A percentile compares a stretch with the other conserved stretches of the same genome.
These are phyloP conservation scores for Hippocampus zosterae DNA, from an alignment of 2,113 vertebrate genomes.

Conservation along the genomic window DNA sequence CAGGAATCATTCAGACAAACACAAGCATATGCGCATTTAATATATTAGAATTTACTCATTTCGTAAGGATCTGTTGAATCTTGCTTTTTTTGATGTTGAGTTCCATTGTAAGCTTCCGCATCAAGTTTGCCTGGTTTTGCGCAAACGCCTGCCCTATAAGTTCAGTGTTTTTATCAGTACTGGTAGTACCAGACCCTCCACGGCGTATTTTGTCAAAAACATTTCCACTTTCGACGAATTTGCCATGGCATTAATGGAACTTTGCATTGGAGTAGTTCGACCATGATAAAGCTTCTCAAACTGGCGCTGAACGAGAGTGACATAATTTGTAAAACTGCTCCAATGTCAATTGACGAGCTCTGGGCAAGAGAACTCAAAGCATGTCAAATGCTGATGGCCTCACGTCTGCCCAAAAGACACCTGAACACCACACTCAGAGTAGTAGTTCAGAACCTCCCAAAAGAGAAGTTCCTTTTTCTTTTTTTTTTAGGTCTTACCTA, in stretches of 20 bases:
- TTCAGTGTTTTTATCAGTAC: neutral
- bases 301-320: neutral
- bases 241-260: neutral
- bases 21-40: no score
- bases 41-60: no score
- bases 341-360: neutral
- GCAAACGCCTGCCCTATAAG: neutral
- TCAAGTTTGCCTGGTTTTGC: neutral
- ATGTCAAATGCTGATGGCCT: no score
- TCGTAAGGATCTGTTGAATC: no score
- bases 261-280: neutral
- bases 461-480: no score
- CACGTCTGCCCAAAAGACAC: no score
- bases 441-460: neutral
- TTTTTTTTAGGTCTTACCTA: slow-evolving; percentile 77
- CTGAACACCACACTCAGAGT: neutral
- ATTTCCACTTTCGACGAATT: neutral
- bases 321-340: neutral
- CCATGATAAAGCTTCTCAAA: neutral
- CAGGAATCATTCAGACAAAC: no score
- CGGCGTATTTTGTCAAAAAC: neutral
- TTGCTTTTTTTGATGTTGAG: no score
- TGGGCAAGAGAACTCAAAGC: no score
- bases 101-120: no score
- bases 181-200: neutral